Evolutionary conservation across 2,888 invertebrate genomes (phyloP).

Genomic region (Dioctria rufipes): DNA sequence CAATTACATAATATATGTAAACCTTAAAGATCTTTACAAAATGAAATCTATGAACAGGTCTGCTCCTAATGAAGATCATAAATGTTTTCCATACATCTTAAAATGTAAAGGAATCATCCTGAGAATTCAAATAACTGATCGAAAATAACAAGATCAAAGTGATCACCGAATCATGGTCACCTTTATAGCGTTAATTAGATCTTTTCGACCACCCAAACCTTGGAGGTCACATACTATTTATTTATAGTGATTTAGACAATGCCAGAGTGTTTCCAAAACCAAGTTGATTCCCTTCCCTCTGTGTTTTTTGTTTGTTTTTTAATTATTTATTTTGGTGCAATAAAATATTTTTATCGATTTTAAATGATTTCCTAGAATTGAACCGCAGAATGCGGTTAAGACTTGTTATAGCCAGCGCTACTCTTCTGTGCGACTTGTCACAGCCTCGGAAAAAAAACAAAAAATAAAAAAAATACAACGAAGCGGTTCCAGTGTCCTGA

Average conservation of each 20-base stretch:
- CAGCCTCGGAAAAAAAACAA: not conserved
- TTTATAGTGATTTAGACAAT: too few species aligned
- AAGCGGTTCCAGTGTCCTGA: conserved; percentile 42
- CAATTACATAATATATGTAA: too few species aligned
- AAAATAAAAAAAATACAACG: conserved; percentile 2
- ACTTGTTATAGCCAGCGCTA: not conserved
- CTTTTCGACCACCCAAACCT: conserved; percentile 69
- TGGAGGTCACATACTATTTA: conserved; percentile 6
- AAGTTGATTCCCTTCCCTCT: conserved; percentile 16
- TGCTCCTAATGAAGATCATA: too few species aligned
- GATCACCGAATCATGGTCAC: conserved; percentile 29
- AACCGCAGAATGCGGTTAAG: conserved; percentile 18
- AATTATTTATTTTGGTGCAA: conserved; percentile 61
- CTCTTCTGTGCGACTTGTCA: not conserved
- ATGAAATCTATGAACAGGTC: too few species aligned
- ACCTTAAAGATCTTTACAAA: too few species aligned
- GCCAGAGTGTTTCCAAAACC: not conserved
- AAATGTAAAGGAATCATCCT: too few species aligned
- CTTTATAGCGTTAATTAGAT: conserved; percentile 70
- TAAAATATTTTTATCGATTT: conserved; percentile 62
- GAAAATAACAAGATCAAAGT: not conserved
- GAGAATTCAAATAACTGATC: too few species aligned
- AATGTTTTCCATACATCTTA: too few species aligned
- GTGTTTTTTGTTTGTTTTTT: conserved; percentile 33
- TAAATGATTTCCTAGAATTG: conserved; percentile 62